Evolutionary conservation across 2,888 invertebrate species (phyloP), one percentile per base, ranked within the genome.

Genomic region (Diploptera punctata): DNA sequence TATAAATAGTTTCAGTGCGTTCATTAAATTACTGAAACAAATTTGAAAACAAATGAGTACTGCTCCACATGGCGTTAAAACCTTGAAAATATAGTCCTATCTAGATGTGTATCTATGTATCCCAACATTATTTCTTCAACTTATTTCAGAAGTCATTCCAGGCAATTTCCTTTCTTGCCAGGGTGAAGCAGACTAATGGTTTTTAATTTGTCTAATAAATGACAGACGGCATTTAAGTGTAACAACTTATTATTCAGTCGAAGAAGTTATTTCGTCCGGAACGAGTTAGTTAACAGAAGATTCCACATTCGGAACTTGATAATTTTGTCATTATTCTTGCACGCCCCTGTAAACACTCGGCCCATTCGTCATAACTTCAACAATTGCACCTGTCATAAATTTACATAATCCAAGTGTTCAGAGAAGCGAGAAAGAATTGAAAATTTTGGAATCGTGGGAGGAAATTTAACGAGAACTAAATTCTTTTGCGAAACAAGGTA

Each of bases 251-350:
- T 29, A 57, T 57, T 13, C 57, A n/a, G 29, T 2, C n/a, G 13
- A n/a, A 29, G 31, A 57, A 24, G n/a, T 7, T 31, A 57, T 57
- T 57, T 57, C 57, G 57, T 29, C n/a, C 5, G 57, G 24, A n/a
- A 52, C 3, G 33, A 33, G 10, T 33, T n/a, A n/a, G n/a, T n/a
- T 33, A 29, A 21, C 21, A 26, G 16, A 57, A 57, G n/a, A n/a
- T 31, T 31, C 26, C 29, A 4, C 31, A 57, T 29, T 16, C 5
- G 26, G 65, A 18, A 21, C 60, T 65, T 26, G 29, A 44, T 65
- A 65, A 65, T 65, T 65, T 26, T 29, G 29, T 44, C 44, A 65
- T 65, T 65, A 65, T 65, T 65, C 65, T 65, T 65, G 43, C 47
- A 65, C 47, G 65, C 44, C 21, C 16, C 29, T 18, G 44, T 65